A percentile compares a stretch with the other conserved stretches of the same genome.
These are phyloP conservation scores for Camptogramma bilineatum DNA, from an alignment of 2,888 invertebrate genomes.

Conservation along the genomic window DNA sequence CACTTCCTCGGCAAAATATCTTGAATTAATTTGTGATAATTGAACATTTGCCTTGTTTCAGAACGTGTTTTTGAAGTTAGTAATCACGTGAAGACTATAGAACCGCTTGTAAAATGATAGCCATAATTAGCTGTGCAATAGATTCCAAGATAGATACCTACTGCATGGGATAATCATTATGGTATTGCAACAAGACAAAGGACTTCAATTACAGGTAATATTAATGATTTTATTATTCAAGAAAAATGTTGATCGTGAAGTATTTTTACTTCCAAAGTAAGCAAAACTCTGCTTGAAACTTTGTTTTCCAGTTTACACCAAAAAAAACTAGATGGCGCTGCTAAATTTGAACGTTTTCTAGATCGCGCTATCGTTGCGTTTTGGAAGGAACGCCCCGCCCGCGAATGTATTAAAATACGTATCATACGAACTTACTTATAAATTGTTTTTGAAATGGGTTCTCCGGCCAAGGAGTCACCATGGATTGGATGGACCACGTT, in stretches of 20 bases:
- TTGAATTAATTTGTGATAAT: too few species aligned
- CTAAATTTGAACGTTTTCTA: not conserved
- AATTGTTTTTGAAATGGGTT: not conserved
- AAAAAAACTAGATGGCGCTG: not conserved
- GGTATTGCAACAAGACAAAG: conserved; percentile 7
- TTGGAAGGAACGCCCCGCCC: not conserved
- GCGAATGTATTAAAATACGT: not conserved
- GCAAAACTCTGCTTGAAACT: not conserved
- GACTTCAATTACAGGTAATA: not conserved
- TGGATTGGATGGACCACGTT: too few species aligned
- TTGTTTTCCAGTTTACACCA: not conserved
- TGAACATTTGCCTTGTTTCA: too few species aligned
- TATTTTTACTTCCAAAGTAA: not conserved
- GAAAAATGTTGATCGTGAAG: not conserved
- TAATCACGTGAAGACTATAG: not conserved
- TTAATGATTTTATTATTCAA: too few species aligned
- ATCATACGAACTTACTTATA: not conserved
- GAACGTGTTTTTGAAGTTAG: not conserved
- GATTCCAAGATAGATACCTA: not conserved
- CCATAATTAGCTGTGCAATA: not conserved
- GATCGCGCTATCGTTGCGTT: not conserved
- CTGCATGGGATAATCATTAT: conserved; percentile 14
- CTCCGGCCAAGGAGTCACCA: not conserved
- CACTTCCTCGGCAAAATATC: too few species aligned
- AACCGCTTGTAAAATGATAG: not conserved